These are phyloP conservation scores for Polietes domitor DNA, from an alignment of 2,888 invertebrate genomes.

Conservation along the genomic window DNA sequence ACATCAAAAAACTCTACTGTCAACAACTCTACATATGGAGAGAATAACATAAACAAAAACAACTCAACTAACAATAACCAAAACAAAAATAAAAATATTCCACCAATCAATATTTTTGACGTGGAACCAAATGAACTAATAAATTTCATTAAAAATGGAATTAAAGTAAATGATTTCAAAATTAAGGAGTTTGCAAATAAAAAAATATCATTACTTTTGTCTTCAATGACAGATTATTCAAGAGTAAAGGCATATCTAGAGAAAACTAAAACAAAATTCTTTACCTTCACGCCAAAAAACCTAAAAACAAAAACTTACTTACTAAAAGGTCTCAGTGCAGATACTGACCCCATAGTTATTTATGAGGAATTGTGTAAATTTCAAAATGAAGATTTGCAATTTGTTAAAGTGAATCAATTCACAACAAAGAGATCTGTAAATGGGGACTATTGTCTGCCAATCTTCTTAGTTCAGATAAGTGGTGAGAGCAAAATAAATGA, in stretches of 20 bases:
- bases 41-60: too few relatives aligned
- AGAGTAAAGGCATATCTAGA: conserved; percentile 18
- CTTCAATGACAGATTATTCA: conserved; percentile 4
- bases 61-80: too few relatives aligned
- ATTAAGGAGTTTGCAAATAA: too few relatives aligned
- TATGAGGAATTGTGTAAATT: background rate
- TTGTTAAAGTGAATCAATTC: background rate
- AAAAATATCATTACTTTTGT: too few relatives aligned
- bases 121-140: too few relatives aligned
- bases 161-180: too few relatives aligned
- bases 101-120: too few relatives aligned
- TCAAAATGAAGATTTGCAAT: background rate
- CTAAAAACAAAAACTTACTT: conserved; percentile 6
- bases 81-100: too few relatives aligned
- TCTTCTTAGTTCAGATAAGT: conserved; percentile 19
- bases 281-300: conserved; percentile 23
- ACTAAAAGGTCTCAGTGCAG: conserved; percentile 10
- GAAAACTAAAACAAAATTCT: conserved; percentile 30
- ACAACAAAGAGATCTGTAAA: background rate
- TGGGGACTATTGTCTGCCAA: conserved; percentile 10
- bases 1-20: too few relatives aligned
- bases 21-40: too few relatives aligned
- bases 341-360: background rate
- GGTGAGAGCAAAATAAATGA: conserved; percentile 17
- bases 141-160: too few relatives aligned